Base-by-base conservation (phyloP, 2,113 vertebrate species). In the Alethe diademata region DNA sequence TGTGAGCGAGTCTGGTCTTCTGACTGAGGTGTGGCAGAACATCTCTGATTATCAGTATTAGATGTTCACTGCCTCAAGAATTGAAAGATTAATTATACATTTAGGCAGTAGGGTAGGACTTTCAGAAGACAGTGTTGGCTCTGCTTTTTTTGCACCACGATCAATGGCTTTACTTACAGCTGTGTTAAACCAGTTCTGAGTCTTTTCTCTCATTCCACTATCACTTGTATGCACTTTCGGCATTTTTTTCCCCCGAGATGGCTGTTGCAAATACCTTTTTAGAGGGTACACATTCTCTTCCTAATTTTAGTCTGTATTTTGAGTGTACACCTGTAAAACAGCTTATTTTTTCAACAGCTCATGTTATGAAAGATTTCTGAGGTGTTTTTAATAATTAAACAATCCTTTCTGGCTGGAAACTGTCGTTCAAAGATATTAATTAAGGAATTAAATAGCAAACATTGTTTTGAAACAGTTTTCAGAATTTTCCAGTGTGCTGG, bases 151-250 rank as follows among this genome's bases (percentile, higher is more conserved):
- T n/a, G 26, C 22, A n/a, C 40, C 18, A 8, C 8, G 47, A 56
- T 65, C 14, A 56, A 45, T n/a, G 38, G 14, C 26, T 78, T 75
- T 64, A 75, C 14, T 64, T 92, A 40, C 26, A 71, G 28, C 33
- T 47, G 14, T 67, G 5, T 85, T 75, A 75, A 74, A 43, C 3
- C 5, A 51, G 15, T 74, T 50, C 40, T 61, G 24, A 67, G 15
- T 14, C 12, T 88, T 75, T 76, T 78, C 66, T 85, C 33, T 42
- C 19, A 60, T 61, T 5, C 19, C 11, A 5, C 25, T 67, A 8
- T 14, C 23, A 16, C 11, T 64, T 3, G 4, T 33, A 26, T 35
- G 19, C 1, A 19, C 38, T 13, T 64, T 33, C 1, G 0, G 20
- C 23, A 22, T 64, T 35, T 67, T 69, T 11, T 2, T 1, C 7